Percentiles rank a stretch among this genome's conserved stretches.
Evolutionary conservation across 2,797 vertebrate species (phyloP).

Genomic region (Coendou prehensilis): DNA sequence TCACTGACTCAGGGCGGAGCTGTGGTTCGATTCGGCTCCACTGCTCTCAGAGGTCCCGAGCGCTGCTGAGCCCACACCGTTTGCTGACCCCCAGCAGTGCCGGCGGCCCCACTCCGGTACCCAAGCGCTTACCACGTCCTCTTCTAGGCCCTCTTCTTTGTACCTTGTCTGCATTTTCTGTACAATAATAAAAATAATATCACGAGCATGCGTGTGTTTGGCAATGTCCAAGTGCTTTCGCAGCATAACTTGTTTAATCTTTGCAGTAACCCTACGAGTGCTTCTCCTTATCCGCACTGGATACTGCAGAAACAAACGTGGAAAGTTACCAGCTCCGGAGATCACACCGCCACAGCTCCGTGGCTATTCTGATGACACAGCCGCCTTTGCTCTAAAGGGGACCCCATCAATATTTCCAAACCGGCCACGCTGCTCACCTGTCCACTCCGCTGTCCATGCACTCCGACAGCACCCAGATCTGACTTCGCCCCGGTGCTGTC

Average conservation of each 20-base stretch:
- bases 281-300: not conserved
- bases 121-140: not conserved
- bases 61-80: not conserved
- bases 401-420: not conserved
- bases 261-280: not conserved
- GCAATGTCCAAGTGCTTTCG: not conserved
- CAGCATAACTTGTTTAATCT: not conserved
- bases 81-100: not conserved
- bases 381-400: not conserved
- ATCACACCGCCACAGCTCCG: not conserved
- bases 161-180: not conserved
- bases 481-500: not conserved
- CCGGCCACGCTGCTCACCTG: not conserved
- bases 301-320: not conserved
- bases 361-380: not conserved
- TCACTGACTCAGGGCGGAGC: not conserved
- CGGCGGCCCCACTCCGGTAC: not conserved
- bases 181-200: slow-evolving; percentile 10
- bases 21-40: not conserved
- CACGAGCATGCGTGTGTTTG: not conserved
- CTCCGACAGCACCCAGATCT: not conserved
- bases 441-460: not conserved
- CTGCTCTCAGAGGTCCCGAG: not conserved
- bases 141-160: not conserved
- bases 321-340: not conserved